These are phyloP conservation scores for Drosophila leontia DNA, from an alignment of 1,140 invertebrate genomes.

Conservation along the genomic window DNA sequence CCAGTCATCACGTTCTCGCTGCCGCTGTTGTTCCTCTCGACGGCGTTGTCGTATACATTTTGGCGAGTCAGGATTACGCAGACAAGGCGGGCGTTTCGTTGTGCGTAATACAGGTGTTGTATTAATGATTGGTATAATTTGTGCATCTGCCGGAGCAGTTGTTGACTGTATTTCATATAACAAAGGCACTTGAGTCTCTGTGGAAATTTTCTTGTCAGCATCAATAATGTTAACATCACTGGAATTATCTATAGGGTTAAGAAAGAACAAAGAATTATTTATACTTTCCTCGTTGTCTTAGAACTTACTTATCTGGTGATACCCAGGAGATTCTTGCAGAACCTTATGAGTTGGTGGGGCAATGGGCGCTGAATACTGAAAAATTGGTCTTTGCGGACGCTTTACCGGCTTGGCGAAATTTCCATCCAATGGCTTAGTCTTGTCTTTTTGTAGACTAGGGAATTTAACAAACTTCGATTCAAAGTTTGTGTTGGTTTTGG, in stretches of 20 bases:
- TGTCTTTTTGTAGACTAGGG: conserved; percentile 76
- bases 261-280: conserved; percentile 37
- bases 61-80: conserved; percentile 74
- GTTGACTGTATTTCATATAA: conserved; percentile 59
- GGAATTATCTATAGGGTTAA: conserved; percentile 34
- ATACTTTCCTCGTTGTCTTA: conserved; percentile 64
- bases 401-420: conserved; percentile 30
- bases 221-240: conserved; percentile 8
- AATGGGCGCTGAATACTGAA: conserved; percentile 75
- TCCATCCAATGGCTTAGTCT: conserved; percentile 43
- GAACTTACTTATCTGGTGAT: conserved; percentile 67
- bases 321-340: conserved; percentile 39
- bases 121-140: conserved; percentile 17
- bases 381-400: conserved; percentile 65
- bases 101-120: conserved; percentile 41
- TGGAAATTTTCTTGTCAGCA: conserved; percentile 40
- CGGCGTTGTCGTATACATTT: conserved; percentile 74
- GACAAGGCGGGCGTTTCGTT: conserved; percentile 66
- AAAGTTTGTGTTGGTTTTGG: conserved; percentile 79
- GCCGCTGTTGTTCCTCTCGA: conserved; percentile 71
- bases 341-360: conserved; percentile 70
- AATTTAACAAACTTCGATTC: conserved; percentile 84
- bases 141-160: conserved; percentile 20
- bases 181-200: conserved; percentile 73
- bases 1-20: conserved; percentile 74